Evolutionary conservation across 2,797 vertebrate genomes (phyloP).

Genomic region (Epinephelus malabaricus): DNA sequence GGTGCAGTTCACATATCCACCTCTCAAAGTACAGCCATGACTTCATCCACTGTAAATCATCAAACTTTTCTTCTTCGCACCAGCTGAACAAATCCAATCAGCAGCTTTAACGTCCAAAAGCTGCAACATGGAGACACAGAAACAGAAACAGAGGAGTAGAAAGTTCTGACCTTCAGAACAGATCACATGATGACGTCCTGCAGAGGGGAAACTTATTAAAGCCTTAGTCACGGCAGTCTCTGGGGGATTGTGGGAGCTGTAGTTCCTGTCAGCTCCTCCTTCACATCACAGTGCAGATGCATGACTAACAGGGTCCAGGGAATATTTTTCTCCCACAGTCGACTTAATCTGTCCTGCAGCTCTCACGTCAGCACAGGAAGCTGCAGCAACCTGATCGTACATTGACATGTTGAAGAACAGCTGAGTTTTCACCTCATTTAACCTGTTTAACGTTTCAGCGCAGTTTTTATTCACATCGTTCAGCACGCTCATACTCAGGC

Average conservation of each 20-base stretch:
- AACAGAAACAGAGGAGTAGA: too few species aligned
- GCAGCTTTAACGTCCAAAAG: too few species aligned
- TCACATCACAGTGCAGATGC: slow-evolving; percentile 49
- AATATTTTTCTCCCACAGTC: slow-evolving; percentile 41
- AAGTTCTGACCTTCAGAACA: neutral
- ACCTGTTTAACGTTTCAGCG: neutral
- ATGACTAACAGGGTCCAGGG: slow-evolving; percentile 61
- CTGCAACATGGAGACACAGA: too few species aligned
- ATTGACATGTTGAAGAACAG: neutral
- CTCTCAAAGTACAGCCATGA: too few species aligned
- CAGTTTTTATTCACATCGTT: too few species aligned
- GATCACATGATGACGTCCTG: slow-evolving; percentile 14
- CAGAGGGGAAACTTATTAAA: neutral
- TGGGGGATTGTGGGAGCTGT: slow-evolving; percentile 63
- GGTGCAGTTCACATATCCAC: too few species aligned
- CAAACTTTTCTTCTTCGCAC: too few species aligned
- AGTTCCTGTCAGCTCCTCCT: slow-evolving; percentile 28
- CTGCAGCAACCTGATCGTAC: neutral
- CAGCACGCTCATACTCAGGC: too few species aligned
- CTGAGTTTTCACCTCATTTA: neutral
- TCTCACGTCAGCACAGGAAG: slow-evolving; percentile 33
- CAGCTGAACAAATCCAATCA: neutral
- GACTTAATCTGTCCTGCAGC: slow-evolving; percentile 5
- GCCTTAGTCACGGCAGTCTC: slow-evolving; percentile 13
- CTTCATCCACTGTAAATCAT: too few species aligned